A percentile compares a stretch with the other conserved stretches of the same genome.
Evolutionary conservation across 2,888 invertebrate genomes (phyloP).

Genomic region (Orthosia incerta): DNA sequence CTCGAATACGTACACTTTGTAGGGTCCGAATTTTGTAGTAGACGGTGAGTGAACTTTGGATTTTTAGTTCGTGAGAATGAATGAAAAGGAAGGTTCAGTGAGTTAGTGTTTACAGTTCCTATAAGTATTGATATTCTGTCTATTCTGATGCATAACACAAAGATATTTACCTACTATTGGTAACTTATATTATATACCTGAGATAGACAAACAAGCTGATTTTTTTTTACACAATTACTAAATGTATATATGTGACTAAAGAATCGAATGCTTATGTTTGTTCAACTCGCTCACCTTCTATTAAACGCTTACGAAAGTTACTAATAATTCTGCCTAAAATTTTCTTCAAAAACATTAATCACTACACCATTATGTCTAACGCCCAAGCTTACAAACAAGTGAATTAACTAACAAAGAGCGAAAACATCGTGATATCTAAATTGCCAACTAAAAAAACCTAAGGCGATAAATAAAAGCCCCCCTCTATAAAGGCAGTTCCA

Average conservation of each 20-base stretch:
- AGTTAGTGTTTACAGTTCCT: background rate
- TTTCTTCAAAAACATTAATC: conserved; percentile 17
- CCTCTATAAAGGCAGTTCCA: conserved; percentile 61
- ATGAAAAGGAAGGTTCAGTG: background rate
- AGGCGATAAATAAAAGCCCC: conserved; percentile 58
- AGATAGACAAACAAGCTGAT: too few relatives aligned
- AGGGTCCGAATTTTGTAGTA: conserved; percentile 65
- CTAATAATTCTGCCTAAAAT: background rate
- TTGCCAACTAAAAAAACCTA: conserved; percentile 54
- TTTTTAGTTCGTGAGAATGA: conserved; percentile 54
- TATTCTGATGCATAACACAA: too few relatives aligned
- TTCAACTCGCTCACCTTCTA: background rate
- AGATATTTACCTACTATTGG: too few relatives aligned
- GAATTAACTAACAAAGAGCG: conserved; percentile 49
- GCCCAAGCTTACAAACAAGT: conserved; percentile 36
- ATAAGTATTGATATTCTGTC: too few relatives aligned
- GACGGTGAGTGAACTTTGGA: conserved; percentile 33
- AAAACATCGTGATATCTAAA: conserved; percentile 54
- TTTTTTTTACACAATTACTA: too few relatives aligned
- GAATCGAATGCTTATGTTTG: background rate
- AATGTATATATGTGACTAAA: too few relatives aligned
- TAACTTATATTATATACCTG: too few relatives aligned
- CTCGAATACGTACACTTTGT: conserved; percentile 64
- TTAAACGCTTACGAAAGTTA: background rate
- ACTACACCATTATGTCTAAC: conserved; percentile 5